Percentiles rank a stretch among this genome's conserved stretches.
phyloP scores from a whole-genome alignment of 1,140 invertebrate species.

The Arctopsyche grandis region DNA sequence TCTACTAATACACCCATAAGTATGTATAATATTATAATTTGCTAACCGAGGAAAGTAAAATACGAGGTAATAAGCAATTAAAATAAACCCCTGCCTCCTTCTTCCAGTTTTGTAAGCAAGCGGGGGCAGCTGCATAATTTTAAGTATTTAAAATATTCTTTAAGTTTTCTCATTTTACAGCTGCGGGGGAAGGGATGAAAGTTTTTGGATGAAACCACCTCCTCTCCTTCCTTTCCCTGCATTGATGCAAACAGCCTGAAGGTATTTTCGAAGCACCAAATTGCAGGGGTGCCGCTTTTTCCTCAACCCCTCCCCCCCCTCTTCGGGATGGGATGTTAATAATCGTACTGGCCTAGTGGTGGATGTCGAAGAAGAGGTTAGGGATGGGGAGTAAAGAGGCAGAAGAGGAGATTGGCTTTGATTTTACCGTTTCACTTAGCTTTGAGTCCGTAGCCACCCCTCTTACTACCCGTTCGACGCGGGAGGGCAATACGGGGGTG shows the following conservation, averaged over 20 bases:
- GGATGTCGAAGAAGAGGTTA: background rate
- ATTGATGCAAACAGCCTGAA: conserved; percentile 38
- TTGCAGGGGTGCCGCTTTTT: background rate
- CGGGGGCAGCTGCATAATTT: conserved; percentile 33
- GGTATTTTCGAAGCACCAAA: background rate
- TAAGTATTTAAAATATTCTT: conserved; percentile 44
- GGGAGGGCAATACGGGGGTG: background rate
- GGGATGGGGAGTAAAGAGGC: background rate
- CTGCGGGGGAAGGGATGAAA: background rate
- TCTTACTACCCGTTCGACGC: too few species aligned
- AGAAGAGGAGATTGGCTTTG: conserved; percentile 46
- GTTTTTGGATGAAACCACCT: conserved; percentile 39
- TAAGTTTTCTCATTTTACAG: conserved; percentile 39
- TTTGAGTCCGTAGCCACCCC: conserved; percentile 32
- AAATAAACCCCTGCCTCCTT: conserved; percentile 13
- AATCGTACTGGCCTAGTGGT: conserved; percentile 30
- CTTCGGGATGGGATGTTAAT: conserved; percentile 29
- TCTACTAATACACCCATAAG: too few species aligned
- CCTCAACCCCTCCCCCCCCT: background rate
- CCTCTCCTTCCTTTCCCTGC: background rate
- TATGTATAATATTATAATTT: background rate
- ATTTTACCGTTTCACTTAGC: conserved; percentile 43
- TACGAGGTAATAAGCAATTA: conserved; percentile 38
- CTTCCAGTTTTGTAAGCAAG: background rate
- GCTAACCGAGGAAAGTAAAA: conserved; percentile 12